These are phyloP conservation scores for Celastrina argiolus DNA, from an alignment of 2,888 invertebrate genomes.

Conservation along the genomic window DNA sequence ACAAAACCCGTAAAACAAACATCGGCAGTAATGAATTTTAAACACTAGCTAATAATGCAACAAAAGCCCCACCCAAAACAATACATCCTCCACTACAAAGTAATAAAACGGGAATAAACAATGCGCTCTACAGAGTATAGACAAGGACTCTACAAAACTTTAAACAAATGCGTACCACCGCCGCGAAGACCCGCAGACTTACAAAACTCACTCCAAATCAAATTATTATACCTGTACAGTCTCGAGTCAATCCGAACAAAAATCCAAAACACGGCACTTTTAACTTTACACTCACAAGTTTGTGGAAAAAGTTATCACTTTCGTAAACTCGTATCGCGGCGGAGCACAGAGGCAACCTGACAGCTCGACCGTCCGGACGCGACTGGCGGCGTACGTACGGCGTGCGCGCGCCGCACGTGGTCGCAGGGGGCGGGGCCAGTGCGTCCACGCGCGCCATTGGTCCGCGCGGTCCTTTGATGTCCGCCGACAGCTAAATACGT, in stretches of 20 bases:
- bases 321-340: constrained; percentile 13
- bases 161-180: constrained; percentile 48
- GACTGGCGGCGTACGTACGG: constrained; percentile 55
- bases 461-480: constrained; percentile 61
- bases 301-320: constrained; percentile 11
- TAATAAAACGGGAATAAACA: constrained; percentile 38
- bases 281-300: constrained; percentile 11
- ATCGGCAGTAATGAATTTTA: constrained; percentile 20
- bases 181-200: constrained; percentile 39
- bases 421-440: constrained; percentile 54
- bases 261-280: constrained; percentile 33
- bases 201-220: constrained; percentile 34
- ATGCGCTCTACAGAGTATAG: constrained; percentile 42
- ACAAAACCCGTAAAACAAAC: constrained; percentile 20
- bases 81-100: constrained; percentile 45
- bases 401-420: constrained; percentile 76
- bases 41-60: constrained; percentile 19
- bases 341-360: constrained; percentile 33
- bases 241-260: constrained; percentile 26
- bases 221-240: constrained; percentile 38
- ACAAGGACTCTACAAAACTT: constrained; percentile 50
- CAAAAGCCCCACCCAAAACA: constrained; percentile 37
- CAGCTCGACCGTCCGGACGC: constrained; percentile 41
- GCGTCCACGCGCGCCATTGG: constrained; percentile 53
- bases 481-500: constrained; percentile 74